phyloP scores from a whole-genome alignment of 2,797 vertebrate species.

The Babyrousa celebensis region DNA sequence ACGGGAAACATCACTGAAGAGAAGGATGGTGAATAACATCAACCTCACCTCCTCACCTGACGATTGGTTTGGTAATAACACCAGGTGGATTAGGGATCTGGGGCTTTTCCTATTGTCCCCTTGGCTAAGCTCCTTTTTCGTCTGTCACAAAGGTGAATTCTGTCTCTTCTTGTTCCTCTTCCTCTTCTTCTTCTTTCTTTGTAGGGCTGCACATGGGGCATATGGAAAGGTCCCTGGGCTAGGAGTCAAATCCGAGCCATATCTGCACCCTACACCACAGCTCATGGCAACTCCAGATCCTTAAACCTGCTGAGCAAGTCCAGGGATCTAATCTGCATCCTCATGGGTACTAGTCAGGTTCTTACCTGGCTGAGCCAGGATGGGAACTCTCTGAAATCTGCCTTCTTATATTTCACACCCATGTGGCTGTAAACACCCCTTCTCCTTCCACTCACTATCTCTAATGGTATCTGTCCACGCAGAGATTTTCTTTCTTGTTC shows the following conservation, averaged over 20 bases:
- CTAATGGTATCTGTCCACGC: constrained; percentile 45
- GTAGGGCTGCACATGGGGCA: too few relatives aligned
- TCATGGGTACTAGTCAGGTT: too few relatives aligned
- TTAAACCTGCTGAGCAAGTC: too few relatives aligned
- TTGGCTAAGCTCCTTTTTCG: constrained; percentile 31
- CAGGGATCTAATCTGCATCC: too few relatives aligned
- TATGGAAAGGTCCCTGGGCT: too few relatives aligned
- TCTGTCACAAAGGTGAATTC: background rate
- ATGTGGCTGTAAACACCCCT: background rate
- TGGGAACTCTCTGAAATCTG: background rate
- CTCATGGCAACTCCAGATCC: too few relatives aligned
- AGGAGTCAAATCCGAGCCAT: too few relatives aligned
- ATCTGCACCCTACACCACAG: too few relatives aligned
- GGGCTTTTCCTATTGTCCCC: accelerated
- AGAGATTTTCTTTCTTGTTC: constrained; percentile 51
- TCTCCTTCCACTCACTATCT: background rate
- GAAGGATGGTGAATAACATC: background rate
- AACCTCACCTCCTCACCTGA: background rate
- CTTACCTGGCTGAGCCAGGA: too few relatives aligned
- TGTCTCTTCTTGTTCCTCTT: background rate
- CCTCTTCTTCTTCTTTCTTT: too few relatives aligned
- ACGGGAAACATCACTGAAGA: background rate
- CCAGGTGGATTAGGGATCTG: accelerated
- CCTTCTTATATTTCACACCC: background rate
- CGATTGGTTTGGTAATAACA: background rate